Evolutionary conservation across 2,888 invertebrate genomes (phyloP), one percentile per base, ranked within the genome.

Genomic region (Mechanitis mazaeus): DNA sequence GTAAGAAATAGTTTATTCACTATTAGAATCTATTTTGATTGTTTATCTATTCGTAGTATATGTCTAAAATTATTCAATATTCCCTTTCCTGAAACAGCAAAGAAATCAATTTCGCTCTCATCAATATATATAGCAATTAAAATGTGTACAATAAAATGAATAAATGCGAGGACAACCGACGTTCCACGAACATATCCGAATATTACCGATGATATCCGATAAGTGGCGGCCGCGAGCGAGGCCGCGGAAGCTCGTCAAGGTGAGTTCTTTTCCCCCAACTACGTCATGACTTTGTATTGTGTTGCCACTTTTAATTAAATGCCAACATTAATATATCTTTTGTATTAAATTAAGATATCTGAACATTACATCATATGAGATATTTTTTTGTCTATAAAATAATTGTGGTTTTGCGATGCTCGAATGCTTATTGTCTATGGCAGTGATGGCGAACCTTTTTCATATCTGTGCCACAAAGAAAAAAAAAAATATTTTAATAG

Each of bases 231-330:
- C 88, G 84, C 83, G 71, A 80, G 79, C 87, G 88, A 89, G 88
- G 88, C 76, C 87, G 76, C 55, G 69, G 86, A 85, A 87, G 79
- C 84, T 76, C 84, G 86, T 85, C 85, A 87, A 89, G 88, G 89
- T 82, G 79, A 85, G 73, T 73, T 84, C 81, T 83, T 86, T 87
- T 86, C 85, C 87, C 86, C 87, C 85, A 75, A 74, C 80, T 68
- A 63, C 84, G 84, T 83, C 82, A 84, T 75, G 75, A 75, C 78
- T 78, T 79, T 80, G 79, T 79, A 80, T 81, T 82, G 80, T 81
- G 75, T 76, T 76, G 77, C 72, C 75, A 76, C 68, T 76, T 75
- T 65, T 71, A 72, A 72, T 73, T 70, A 71, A 68, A 69, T 58
- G 63, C 61, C 60, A 64, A 55, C 61, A 65, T 64, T 64, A 64